A percentile compares a stretch with the other conserved stretches of the same genome.
These are phyloP conservation scores for Drosophila cognata DNA, from an alignment of 2,888 invertebrate species.

Conservation along the genomic window DNA sequence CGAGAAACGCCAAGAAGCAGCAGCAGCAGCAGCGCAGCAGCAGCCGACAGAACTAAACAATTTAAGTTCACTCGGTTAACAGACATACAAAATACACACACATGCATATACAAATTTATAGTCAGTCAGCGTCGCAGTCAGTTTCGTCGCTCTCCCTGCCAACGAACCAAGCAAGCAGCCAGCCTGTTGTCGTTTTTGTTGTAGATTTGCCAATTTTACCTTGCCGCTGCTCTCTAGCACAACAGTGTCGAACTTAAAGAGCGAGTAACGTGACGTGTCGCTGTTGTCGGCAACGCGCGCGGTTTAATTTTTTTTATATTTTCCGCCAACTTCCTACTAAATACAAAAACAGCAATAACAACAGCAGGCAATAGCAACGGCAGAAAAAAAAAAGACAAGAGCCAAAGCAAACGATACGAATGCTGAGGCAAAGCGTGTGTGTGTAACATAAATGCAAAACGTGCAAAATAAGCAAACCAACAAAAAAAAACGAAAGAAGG, in stretches of 20 bases:
- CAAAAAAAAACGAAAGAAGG: conserved; percentile 25
- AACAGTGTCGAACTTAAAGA: conserved; percentile 77
- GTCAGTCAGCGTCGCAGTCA: conserved; percentile 42
- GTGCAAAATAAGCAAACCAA: conserved; percentile 45
- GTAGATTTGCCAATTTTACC: conserved; percentile 72
- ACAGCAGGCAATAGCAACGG: conserved; percentile 28
- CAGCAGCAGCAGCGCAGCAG: conserved; percentile 19
- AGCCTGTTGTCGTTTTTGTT: conserved; percentile 55
- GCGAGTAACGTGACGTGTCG: conserved; percentile 80
- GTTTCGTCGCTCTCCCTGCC: conserved; percentile 23
- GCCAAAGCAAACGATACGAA: conserved; percentile 48
- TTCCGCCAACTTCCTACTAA: conserved; percentile 68
- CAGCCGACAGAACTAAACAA: conserved; percentile 59
- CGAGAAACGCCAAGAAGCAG: conserved; percentile 48
- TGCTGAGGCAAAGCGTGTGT: conserved; percentile 42
- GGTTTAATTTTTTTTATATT: conserved; percentile 59
- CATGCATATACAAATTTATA: conserved; percentile 24
- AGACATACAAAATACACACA: conserved; percentile 35
- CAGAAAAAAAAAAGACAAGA: conserved; percentile 34
- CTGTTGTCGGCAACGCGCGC: conserved; percentile 57
- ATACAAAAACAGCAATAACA: conserved; percentile 42
- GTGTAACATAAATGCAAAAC: conserved; percentile 62
- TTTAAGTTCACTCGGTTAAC: conserved; percentile 78
- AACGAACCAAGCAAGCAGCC: conserved; percentile 8
- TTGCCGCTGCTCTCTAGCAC: conserved; percentile 67